A percentile compares a stretch with the other conserved stretches of the same genome.
Evolutionary conservation across 1,140 invertebrate genomes (phyloP).

Genomic region (Hirudo medicinalis): DNA sequence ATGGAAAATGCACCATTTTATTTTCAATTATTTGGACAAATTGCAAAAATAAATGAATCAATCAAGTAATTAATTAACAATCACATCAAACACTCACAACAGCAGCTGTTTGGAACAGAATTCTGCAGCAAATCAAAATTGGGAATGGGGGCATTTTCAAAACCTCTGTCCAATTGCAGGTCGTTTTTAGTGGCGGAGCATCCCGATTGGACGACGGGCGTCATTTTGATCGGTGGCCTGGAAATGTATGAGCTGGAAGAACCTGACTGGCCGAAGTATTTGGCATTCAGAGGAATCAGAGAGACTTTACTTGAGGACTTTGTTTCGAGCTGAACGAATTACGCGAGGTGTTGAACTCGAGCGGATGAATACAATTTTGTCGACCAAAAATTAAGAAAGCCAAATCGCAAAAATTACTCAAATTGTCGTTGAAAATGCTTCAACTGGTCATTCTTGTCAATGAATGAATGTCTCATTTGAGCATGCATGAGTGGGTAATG

Average conservation of each 20-base stretch:
- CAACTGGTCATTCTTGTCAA: too few relatives aligned
- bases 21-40: too few relatives aligned
- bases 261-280: conserved; percentile 1
- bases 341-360: too few relatives aligned
- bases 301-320: background rate
- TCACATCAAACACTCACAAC: background rate
- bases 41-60: too few relatives aligned
- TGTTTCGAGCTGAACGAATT: too few relatives aligned
- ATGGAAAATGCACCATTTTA: too few relatives aligned
- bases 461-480: too few relatives aligned
- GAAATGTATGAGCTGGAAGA: background rate
- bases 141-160: background rate
- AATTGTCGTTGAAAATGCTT: background rate
- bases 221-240: background rate
- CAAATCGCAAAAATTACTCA: background rate
- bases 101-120: background rate
- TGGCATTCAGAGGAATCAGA: background rate
- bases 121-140: too few relatives aligned
- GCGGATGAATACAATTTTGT: background rate
- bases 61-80: background rate
- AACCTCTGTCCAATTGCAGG: background rate
- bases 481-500: too few relatives aligned
- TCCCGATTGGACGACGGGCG: background rate
- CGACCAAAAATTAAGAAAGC: too few relatives aligned
- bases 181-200: background rate